phyloP scores from a whole-genome alignment of 2,888 invertebrate genomes.

The Cerceris rybyensis region DNA sequence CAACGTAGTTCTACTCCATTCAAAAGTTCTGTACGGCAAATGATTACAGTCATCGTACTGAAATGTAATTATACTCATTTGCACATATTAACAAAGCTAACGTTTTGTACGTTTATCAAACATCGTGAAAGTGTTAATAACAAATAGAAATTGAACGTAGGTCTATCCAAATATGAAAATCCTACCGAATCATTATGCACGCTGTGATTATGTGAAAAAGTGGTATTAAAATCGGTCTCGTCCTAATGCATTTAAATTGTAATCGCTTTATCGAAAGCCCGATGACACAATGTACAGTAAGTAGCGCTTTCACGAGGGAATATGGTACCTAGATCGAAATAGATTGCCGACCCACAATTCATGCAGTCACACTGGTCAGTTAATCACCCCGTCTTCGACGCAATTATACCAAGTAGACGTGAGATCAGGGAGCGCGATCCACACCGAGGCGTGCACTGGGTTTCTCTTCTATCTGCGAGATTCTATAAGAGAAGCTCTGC shows the following conservation, averaged over 20 bases:
- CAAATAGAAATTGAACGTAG: no score
- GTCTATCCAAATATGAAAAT: no score
- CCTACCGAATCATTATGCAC: no score
- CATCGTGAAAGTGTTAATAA: no score
- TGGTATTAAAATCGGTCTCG: no score
- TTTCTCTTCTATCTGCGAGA: slow-evolving; percentile 54
- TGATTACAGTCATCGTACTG: no score
- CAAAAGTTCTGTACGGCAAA: no score
- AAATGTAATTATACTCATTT: no score
- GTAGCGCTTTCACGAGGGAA: slow-evolving; percentile 54
- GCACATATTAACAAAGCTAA: no score
- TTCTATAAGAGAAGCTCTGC: slow-evolving; percentile 43
- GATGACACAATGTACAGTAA: slow-evolving; percentile 26
- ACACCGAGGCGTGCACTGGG: slow-evolving; percentile 60
- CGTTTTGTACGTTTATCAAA: no score
- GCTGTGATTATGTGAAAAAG: no score
- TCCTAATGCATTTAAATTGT: not conserved
- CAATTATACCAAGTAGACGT: slow-evolving; percentile 78
- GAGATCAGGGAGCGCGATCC: slow-evolving; percentile 73
- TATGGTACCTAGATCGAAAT: slow-evolving; percentile 71
- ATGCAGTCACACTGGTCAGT: slow-evolving; percentile 66
- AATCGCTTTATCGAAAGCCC: slow-evolving; percentile 28
- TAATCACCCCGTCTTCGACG: slow-evolving; percentile 77
- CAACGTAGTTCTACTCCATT: no score
- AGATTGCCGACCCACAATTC: slow-evolving; percentile 72